A percentile compares a stretch with the other conserved stretches of the same genome.
These are phyloP conservation scores for Bergia sp. DNA, from an alignment of 92 coral and sea anemone genomes.

Conservation along the genomic window DNA sequence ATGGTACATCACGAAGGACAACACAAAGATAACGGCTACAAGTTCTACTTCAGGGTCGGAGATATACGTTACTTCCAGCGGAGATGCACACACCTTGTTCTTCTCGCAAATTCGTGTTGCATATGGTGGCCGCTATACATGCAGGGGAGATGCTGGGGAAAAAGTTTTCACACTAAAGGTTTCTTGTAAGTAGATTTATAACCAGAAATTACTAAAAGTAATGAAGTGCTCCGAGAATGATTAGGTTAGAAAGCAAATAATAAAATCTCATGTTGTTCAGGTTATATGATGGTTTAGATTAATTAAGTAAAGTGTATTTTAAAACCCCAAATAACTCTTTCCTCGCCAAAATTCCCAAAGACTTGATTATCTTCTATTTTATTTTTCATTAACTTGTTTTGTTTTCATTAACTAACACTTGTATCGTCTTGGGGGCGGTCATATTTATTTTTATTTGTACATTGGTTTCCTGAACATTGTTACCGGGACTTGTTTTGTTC, in stretches of 20 bases:
- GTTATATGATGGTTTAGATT: no score
- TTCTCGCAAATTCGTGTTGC: neutral
- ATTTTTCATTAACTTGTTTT: no score
- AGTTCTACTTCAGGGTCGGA: neutral
- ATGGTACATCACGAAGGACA: neutral
- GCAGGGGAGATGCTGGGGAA: neutral
- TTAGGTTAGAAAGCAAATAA: neutral
- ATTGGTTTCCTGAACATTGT: no score
- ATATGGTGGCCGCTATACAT: neutral
- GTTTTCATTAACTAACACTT: no score
- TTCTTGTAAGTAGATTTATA: neutral
- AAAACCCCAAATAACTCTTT: no score
- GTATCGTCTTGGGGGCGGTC: no score
- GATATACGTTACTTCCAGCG: neutral
- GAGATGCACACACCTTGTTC: neutral
- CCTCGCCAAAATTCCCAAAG: no score
- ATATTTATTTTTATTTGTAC: no score
- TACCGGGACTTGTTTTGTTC: no score
- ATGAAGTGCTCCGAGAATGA: neutral
- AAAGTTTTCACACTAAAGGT: neutral
- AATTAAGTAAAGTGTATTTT: no score
- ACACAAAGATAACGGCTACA: neutral
- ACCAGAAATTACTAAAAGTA: neutral
- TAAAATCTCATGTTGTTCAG: neutral
- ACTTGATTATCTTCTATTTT: no score